Base-by-base conservation (phyloP, 2,797 vertebrate genomes). In the Megaceryle alcyon region DNA sequence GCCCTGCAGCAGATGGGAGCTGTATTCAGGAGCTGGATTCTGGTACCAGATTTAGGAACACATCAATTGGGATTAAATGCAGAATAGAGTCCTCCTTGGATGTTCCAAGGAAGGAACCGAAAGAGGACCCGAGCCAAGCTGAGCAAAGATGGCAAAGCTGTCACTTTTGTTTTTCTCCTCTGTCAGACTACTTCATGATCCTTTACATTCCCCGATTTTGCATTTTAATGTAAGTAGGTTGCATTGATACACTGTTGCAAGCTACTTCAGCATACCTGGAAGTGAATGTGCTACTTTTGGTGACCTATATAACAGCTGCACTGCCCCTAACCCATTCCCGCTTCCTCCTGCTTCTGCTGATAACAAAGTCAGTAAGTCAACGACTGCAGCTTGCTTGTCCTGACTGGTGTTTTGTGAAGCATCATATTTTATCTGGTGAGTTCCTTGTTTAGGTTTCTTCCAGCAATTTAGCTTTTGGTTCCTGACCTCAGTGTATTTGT, bases 231-330 rank as follows among this genome's bases (percentile, higher is more conserved):
- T 23, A 53, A 9, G 4, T 48, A 17, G 60, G 8, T 82, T 86
- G 26, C 16, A 22, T 71, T 79, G 37, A 44, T 66, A 53, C 4
- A 10, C 7, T 59, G 18, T 33, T 78, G 28, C 11, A 80, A 70
- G 53, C 14, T 63, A 44, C 18, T 71, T 92, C 13, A 51, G 25
- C 16, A 4, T 35, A 35, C 22, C 73, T 88, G 20, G 22, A 80
- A 44, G 11, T 39, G 35, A 85, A 54, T 14, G 23, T 18, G 22
- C 37, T n/a, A 16, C 17, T 57, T 82, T 54, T 59, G 12, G 4
- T 33, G 51, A 22, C 10, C 4, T 69, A 6, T 0, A 0, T 61
- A 70, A 68, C 12, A 65, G 22, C 7, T 37, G 15, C 21, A 33
- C 12, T 43, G 10, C 7, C 9, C 3, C 7, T 64, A 10, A 41